phyloP scores from a whole-genome alignment of 2,113 vertebrate genomes.

The Ceyx margarethae region DNA sequence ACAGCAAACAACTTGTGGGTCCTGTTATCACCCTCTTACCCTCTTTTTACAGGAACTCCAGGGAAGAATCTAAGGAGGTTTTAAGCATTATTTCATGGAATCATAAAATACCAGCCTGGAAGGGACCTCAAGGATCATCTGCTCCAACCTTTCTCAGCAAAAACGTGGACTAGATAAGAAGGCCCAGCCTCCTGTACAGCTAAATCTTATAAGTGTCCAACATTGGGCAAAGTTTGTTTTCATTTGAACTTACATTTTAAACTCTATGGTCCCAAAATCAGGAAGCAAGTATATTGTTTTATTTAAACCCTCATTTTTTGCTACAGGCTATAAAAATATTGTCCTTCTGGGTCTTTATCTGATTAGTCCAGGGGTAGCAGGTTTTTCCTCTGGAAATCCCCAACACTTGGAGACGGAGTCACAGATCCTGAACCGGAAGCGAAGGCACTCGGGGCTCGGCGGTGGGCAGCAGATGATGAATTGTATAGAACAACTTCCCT shows the following conservation, averaged over 20 bases:
- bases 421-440: not conserved
- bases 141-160: not conserved
- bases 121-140: not conserved
- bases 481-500: fast-evolving
- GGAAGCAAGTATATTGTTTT: not conserved
- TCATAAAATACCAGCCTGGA: not conserved
- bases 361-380: not conserved
- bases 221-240: not conserved
- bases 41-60: not conserved
- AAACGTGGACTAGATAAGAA: not conserved
- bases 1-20: not conserved
- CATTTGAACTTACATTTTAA: not conserved
- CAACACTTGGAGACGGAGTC: not conserved
- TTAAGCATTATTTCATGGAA: not conserved
- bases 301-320: not conserved
- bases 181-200: not conserved
- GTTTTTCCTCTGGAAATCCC: not conserved
- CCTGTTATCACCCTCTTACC: no score
- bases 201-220: not conserved
- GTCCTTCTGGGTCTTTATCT: not conserved
- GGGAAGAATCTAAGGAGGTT: not conserved
- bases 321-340: not conserved
- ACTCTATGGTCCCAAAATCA: not conserved
- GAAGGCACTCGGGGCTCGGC: not conserved
- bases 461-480: not conserved